A percentile compares a stretch with the other conserved stretches of the same genome.
Conservation (phyloP, 2,888 invertebrate genomes). For the Athalia circularis region DNA sequence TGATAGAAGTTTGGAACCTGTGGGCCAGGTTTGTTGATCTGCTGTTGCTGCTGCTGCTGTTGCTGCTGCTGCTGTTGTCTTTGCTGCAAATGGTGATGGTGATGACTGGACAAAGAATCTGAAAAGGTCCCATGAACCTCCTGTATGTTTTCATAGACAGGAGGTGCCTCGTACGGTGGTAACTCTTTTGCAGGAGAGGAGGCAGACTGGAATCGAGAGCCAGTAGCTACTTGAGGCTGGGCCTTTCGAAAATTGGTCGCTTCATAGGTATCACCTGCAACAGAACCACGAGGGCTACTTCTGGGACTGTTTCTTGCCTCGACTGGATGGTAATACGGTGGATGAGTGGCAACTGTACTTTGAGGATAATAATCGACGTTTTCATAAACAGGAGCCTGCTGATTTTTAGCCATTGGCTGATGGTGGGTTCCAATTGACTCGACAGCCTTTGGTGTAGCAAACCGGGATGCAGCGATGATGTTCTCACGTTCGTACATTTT, state of each 20-base stretch:
- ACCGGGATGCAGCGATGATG: slow-evolving; percentile 86
- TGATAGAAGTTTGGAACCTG: slow-evolving; percentile 73
- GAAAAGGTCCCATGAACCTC: slow-evolving; percentile 72
- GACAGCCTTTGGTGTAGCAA: slow-evolving; percentile 85
- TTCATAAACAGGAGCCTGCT: slow-evolving; percentile 83
- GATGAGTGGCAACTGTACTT: slow-evolving; percentile 75
- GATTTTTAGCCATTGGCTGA: slow-evolving; percentile 68
- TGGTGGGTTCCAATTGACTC: slow-evolving; percentile 77
- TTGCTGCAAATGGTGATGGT: slow-evolving; percentile 56
- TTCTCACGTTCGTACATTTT: slow-evolving; percentile 83
- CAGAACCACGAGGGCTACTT: slow-evolving; percentile 69
- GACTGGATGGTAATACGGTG: slow-evolving; percentile 80
- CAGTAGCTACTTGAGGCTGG: slow-evolving; percentile 87
- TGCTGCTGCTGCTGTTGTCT: slow-evolving; percentile 53
- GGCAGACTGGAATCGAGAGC: slow-evolving; percentile 77
- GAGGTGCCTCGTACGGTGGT: slow-evolving; percentile 77
- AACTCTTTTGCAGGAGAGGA: slow-evolving; percentile 77
- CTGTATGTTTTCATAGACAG: slow-evolving; percentile 80
- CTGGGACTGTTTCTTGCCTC: slow-evolving; percentile 73
- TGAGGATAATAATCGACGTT: slow-evolving; percentile 88
- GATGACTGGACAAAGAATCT: slow-evolving; percentile 59
- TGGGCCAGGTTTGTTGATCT: slow-evolving; percentile 72
- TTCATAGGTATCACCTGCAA: slow-evolving; percentile 71
- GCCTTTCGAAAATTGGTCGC: slow-evolving; percentile 83
- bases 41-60: slow-evolving; percentile 46